Evolutionary conservation across 2,888 invertebrate genomes (phyloP), one percentile per base, ranked within the genome.

Genomic region (Scaptomyza parva): DNA sequence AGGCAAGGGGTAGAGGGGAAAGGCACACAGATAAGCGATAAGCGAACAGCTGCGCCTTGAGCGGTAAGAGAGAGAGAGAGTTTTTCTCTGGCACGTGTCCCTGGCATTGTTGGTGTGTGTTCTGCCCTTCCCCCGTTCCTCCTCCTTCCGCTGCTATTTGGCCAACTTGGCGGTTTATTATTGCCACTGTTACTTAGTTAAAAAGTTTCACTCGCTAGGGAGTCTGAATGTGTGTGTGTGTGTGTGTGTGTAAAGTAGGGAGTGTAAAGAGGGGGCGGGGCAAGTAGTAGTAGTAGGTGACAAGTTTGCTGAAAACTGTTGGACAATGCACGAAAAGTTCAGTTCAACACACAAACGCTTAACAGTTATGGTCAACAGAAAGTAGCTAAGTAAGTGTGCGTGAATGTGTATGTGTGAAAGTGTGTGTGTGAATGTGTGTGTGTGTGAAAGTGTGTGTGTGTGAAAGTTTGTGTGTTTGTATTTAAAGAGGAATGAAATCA

Each of bases 21-120:
- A 22, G 22, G 40, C 48, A 14, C 51, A n/a, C 14, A 50, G 60
- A 67, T 61, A 72, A 53, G 66, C 51, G 57, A 66, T 62, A 72
- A 66, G 62, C 61, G 61, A 77, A 37, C 85, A 86, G 74, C 74
- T 86, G 86, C 52, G 76, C 55, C 64, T 45, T 41, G 33, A 63
- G 69, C 54, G 57, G 9, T 53, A 7, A 14, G 35, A 57, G 59
- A 65, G 50, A 53, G 11, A 50, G 9, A 17, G 35, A 57, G 59
- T 52, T 48, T 58, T 52, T 48, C 55, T 44, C 58, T 59, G 67
- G 74, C 78, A 68, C 85, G 81, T 81, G 74, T 64, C 65, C 65
- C 61, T 65, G 3, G 24, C 55, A 48, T 59, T 62, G 28, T 55
- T n/a, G n/a, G 30, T 33, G 28, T 28, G 2, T 28, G 2, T 9